Conservation (phyloP, 2,113 vertebrate genomes). For the Notarius lentiginosus region DNA sequence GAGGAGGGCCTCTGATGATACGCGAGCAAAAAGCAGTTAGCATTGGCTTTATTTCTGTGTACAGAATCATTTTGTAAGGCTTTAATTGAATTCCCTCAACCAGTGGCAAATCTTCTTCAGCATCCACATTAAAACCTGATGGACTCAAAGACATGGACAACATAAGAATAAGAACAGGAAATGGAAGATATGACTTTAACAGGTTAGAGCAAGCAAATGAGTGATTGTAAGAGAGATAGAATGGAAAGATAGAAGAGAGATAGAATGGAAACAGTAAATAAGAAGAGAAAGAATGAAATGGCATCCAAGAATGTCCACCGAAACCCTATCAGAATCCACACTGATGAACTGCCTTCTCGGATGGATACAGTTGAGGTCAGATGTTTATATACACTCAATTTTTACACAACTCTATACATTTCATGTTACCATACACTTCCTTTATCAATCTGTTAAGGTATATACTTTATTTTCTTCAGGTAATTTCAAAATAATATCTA, state of each 20-base stretch:
- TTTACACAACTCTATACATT: not conserved
- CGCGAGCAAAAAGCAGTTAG: constrained; percentile 29
- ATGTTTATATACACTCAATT: not conserved
- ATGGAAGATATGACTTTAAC: not conserved
- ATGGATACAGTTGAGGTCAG: not conserved
- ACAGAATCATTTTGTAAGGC: constrained; percentile 59
- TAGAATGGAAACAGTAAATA: not conserved
- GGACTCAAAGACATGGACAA: not conserved
- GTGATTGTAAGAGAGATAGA: not conserved
- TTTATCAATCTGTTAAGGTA: not conserved
- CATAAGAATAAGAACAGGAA: not conserved
- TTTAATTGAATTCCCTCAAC: constrained; percentile 59
- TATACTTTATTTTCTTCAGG: not conserved
- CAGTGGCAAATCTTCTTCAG: not conserved
- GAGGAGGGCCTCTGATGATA: constrained; percentile 45
- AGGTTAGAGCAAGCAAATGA: not conserved
- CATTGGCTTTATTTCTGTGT: constrained; percentile 54
- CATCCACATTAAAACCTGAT: not conserved
- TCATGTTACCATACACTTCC: not conserved
- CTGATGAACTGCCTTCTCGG: not conserved
- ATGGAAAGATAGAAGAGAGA: not conserved
- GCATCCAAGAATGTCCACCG: not conserved
- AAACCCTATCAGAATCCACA: not conserved
- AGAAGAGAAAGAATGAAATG: not conserved
- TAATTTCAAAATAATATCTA: too few species aligned